These are phyloP conservation scores for Scaptomyza pallida DNA, from an alignment of 1,140 invertebrate genomes.

Conservation along the genomic window DNA sequence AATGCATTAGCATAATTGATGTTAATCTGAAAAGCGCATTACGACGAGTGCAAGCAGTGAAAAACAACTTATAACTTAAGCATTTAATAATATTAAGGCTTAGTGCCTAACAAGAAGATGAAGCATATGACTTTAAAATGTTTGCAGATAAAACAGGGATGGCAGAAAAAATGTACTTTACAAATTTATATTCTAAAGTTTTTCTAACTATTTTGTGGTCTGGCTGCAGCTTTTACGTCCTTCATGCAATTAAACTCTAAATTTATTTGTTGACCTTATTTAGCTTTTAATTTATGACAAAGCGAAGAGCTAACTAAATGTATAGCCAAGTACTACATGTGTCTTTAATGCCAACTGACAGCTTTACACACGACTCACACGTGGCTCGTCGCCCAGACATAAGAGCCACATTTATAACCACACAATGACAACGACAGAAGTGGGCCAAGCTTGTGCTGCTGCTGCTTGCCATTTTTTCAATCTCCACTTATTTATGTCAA, in stretches of 20 bases:
- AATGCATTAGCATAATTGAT: conserved; percentile 27
- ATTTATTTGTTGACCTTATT: conserved; percentile 57
- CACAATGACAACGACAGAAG: conserved; percentile 11
- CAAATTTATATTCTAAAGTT: not conserved
- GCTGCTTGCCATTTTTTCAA: conserved; percentile 35
- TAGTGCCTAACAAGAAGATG: not conserved
- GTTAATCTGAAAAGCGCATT: conserved; percentile 38
- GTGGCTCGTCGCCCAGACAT: conserved; percentile 27
- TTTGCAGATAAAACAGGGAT: not conserved
- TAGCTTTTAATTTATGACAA: conserved; percentile 44
- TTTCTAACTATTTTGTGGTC: not conserved
- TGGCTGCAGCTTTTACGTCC: conserved; percentile 19
- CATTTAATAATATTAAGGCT: conserved; percentile 1
- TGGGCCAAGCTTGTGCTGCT: not conserved
- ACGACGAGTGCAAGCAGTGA: not conserved
- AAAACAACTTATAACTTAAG: not conserved
- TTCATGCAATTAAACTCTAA: conserved; percentile 46
- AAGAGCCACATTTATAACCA: conserved; percentile 49
- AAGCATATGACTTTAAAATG: not conserved
- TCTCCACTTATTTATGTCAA: conserved; percentile 56
- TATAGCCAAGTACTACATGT: conserved; percentile 33
- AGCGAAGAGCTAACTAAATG: not conserved
- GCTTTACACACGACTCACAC: conserved; percentile 38
- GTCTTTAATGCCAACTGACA: conserved; percentile 38
- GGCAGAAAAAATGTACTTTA: not conserved